phyloP scores from a whole-genome alignment of 2,888 invertebrate species.

The Nymphalis urticae region DNA sequence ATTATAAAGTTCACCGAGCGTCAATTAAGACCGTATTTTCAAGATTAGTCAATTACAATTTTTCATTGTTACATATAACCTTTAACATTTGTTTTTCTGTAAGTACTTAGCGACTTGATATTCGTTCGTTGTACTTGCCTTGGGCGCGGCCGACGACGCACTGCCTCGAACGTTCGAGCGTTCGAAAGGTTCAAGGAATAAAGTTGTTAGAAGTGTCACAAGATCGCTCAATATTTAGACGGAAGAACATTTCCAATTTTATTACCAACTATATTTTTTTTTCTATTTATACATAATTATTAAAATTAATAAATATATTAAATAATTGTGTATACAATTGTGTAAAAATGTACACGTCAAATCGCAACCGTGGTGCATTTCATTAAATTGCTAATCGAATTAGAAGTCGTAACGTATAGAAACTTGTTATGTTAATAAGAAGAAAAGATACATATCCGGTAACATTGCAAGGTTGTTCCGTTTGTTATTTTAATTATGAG shows the following conservation, averaged over 20 bases:
- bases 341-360: background rate
- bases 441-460: constrained; percentile 31
- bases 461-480: constrained; percentile 32
- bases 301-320: too few relatives aligned
- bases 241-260: background rate
- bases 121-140: constrained; percentile 55
- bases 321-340: too few relatives aligned
- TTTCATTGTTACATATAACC: background rate
- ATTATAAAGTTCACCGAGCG: background rate
- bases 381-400: constrained; percentile 19
- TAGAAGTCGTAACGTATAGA: constrained; percentile 15
- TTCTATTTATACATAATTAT: too few relatives aligned
- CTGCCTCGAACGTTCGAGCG: constrained; percentile 56
- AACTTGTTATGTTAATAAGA: constrained; percentile 34
- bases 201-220: constrained; percentile 44
- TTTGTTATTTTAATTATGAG: constrained; percentile 4
- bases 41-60: background rate
- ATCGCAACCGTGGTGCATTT: background rate
- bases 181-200: constrained; percentile 52
- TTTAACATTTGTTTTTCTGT: constrained; percentile 15
- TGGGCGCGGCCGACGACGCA: constrained; percentile 53
- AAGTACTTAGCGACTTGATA: constrained; percentile 41
- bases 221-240: background rate
- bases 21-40: background rate
- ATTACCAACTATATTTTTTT: too few relatives aligned